Evolutionary conservation across 2,797 vertebrate species (phyloP).

Genomic region (Trichosurus vulpecula): DNA sequence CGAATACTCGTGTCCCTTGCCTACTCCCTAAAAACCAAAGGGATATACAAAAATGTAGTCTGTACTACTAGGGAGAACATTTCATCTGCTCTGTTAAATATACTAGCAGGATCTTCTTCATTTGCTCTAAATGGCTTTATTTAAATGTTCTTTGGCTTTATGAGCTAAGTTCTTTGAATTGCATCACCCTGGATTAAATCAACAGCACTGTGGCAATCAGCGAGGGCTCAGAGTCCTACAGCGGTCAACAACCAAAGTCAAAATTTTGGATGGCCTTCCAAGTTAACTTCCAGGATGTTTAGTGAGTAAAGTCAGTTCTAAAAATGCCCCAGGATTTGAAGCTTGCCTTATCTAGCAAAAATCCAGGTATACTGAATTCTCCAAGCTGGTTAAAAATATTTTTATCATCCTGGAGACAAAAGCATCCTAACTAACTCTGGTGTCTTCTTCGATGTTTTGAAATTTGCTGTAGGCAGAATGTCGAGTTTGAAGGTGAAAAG

Average conservation of each 20-base stretch:
- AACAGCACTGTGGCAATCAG: slow-evolving; percentile 9
- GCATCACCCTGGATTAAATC: slow-evolving; percentile 61
- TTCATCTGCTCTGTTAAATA: slow-evolving; percentile 35
- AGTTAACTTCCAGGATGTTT: not conserved
- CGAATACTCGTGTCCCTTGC: not conserved
- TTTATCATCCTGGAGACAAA: not conserved
- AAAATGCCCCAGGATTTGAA: not conserved
- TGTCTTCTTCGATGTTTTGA: not conserved
- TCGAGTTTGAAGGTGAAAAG: not conserved
- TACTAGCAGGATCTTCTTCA: not conserved
- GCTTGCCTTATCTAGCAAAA: not conserved
- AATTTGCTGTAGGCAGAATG: not conserved
- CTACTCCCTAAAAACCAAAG: not conserved
- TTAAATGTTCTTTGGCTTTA: slow-evolving; percentile 23
- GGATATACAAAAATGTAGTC: not conserved
- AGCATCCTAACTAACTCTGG: not conserved
- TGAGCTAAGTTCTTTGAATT: slow-evolving; percentile 64
- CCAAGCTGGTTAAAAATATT: not conserved
- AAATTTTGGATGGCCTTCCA: slow-evolving; percentile 35
- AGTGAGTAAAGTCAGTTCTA: not conserved
- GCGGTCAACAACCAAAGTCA: slow-evolving; percentile 8
- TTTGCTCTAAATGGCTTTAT: slow-evolving; percentile 2
- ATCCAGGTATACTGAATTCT: not conserved
- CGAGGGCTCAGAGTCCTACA: slow-evolving; percentile 62
- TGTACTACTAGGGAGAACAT: not conserved